These are phyloP conservation scores for Sebastes oblongus DNA, from an alignment of 2,797 vertebrate species.

Conservation along the genomic window DNA sequence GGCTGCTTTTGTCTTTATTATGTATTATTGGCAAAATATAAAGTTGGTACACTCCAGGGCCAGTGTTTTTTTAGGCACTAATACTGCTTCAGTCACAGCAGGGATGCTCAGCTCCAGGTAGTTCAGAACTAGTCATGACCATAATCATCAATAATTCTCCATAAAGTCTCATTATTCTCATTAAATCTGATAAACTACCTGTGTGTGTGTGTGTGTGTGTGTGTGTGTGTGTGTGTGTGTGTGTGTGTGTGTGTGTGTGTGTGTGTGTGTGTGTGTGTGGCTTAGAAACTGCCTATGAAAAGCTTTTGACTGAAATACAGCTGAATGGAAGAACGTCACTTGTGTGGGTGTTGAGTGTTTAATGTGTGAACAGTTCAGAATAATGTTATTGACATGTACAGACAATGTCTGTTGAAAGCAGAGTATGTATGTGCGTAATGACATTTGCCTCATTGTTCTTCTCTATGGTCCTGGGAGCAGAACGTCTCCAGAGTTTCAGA, in stretches of 20 bases:
- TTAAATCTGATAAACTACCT: not conserved
- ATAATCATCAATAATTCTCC: not conserved
- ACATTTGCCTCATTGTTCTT: conserved; percentile 25
- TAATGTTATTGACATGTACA: not conserved
- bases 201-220: not conserved
- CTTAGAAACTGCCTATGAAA: not conserved
- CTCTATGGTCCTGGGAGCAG: conserved; percentile 75
- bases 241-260: not conserved
- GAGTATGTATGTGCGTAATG: conserved; percentile 17
- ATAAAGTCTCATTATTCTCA: not conserved
- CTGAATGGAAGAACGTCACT: not conserved
- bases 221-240: not conserved
- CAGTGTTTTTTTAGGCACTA: not conserved
- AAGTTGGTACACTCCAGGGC: not conserved
- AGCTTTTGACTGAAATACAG: not conserved
- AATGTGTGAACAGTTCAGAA: not conserved
- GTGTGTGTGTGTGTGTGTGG: not conserved
- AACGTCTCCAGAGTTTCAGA: conserved; percentile 98
- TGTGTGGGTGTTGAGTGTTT: not conserved
- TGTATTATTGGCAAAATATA: not conserved
- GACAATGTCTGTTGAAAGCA: not conserved
- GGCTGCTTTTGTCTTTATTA: not conserved
- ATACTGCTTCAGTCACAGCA: not conserved
- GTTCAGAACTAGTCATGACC: not conserved
- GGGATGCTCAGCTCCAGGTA: not conserved